Base-by-base conservation (phyloP, 2,797 vertebrate genomes). In the Cygnus olor region DNA sequence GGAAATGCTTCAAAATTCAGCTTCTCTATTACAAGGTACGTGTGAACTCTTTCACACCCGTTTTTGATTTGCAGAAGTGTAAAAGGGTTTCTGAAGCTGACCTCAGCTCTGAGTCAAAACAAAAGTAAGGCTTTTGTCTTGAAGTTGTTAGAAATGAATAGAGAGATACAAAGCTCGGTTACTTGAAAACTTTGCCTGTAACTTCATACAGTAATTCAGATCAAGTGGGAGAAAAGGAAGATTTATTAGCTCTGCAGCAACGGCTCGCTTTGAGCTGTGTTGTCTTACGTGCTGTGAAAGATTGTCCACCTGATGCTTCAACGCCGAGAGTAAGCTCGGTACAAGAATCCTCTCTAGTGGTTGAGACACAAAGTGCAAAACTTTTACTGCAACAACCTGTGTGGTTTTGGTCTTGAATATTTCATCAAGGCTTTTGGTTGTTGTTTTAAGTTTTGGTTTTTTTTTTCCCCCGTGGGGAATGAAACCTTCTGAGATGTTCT, bases 401-500 rank as follows among this genome's bases (percentile, higher is more conserved):
- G 80, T 89, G 91, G 77, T 44, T 96, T 90, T 76, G 54, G 18
- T 58, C 58, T 34, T 32, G 77, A 92, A n/a, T 70, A 53, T 92
- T 95, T 89, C 90, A 86, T 70, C 51, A 10, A 34, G 82, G 51
- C 44, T 76, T 76, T 60, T 25, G 54, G 12, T 40, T 66, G 86
- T 80, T 9, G 2, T 20, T 72, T 14, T 14, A 24, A 21, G 20
- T 42, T 64, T 12, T 21, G 0, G 5, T 12, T 4, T 6, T n/a
- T 42, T 42, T 42, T 14, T 9, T 0, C 11, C 14, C 24, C 65
- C 56, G 60, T 30, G 65, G 66, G 82, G 56, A 70, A 38, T 14
- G 60, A 85, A 94, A 81, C 71, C 61, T 77, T 91, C 6, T 21
- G 51, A 72, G 69, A 56, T 70, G 72, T 82, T 96, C 94, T 93